Conservation (phyloP, 2,888 invertebrate species). For the Heliconius cydno region DNA sequence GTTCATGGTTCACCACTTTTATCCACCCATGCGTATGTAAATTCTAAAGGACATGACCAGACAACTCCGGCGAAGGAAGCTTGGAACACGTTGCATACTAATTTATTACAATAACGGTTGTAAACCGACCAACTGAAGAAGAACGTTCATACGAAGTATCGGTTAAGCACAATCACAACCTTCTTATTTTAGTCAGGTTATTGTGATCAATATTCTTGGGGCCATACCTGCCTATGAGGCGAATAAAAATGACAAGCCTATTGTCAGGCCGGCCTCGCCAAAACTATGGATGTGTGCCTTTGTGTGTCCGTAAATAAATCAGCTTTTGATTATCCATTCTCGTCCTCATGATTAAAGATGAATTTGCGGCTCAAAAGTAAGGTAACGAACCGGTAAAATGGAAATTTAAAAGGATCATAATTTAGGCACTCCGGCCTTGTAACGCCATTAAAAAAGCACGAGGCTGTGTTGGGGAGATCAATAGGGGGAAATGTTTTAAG, state of each 20-base stretch:
- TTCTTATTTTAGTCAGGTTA: slow-evolving; percentile 55
- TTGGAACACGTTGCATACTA: slow-evolving; percentile 69
- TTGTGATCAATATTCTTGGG: slow-evolving; percentile 71
- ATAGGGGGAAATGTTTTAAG: slow-evolving; percentile 48
- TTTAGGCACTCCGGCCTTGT: slow-evolving; percentile 46
- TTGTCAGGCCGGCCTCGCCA: slow-evolving; percentile 71
- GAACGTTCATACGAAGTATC: slow-evolving; percentile 46
- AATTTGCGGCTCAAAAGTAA: slow-evolving; percentile 50
- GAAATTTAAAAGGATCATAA: slow-evolving; percentile 68
- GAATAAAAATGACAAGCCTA: slow-evolving; percentile 69
- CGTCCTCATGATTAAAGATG: slow-evolving; percentile 41
- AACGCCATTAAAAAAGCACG: slow-evolving; percentile 57
- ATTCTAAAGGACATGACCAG: slow-evolving; percentile 67
- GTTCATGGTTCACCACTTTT: slow-evolving; percentile 28
- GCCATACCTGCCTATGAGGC: slow-evolving; percentile 56
- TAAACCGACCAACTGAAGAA: slow-evolving; percentile 60
- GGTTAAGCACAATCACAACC: slow-evolving; percentile 46
- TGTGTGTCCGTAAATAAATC: slow-evolving; percentile 59
- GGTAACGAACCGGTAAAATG: slow-evolving; percentile 64
- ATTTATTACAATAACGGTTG: slow-evolving; percentile 63
- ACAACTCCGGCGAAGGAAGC: slow-evolving; percentile 67
- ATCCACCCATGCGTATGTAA: slow-evolving; percentile 54
- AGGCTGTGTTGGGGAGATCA: slow-evolving; percentile 49
- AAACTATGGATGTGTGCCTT: slow-evolving; percentile 60
- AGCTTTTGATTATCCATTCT: slow-evolving; percentile 55